These are phyloP conservation scores for Latrodectus elegans DNA, from an alignment of 2,888 invertebrate species.

Conservation along the genomic window DNA sequence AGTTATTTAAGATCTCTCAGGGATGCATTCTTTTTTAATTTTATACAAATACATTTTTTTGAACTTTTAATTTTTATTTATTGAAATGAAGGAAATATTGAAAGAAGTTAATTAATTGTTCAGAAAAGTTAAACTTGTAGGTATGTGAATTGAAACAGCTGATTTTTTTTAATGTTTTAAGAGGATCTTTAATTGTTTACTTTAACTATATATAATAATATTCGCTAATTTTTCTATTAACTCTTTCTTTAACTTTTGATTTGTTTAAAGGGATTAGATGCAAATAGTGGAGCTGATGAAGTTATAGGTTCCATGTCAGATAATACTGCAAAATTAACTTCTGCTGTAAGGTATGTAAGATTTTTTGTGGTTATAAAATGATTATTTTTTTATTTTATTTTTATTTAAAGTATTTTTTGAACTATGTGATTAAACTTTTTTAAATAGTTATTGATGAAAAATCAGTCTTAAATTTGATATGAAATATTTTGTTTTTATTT, in stretches of 20 bases:
- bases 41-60: too few relatives aligned
- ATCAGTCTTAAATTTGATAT: too few relatives aligned
- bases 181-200: not conserved
- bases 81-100: too few relatives aligned
- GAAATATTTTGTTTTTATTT: too few relatives aligned
- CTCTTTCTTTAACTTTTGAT: not conserved
- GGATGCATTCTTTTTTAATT: too few relatives aligned
- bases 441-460: not conserved
- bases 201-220: not conserved
- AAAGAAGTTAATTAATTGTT: too few relatives aligned
- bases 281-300: slow-evolving; percentile 72
- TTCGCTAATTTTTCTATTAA: slow-evolving; percentile 6
- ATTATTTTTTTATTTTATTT: not conserved
- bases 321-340: slow-evolving; percentile 93
- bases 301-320: slow-evolving; percentile 85
- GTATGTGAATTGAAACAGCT: not conserved
- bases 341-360: slow-evolving; percentile 81
- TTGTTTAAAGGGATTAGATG: slow-evolving; percentile 67
- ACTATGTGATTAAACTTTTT: not conserved
- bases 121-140: not conserved
- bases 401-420: not conserved
- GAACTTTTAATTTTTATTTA: too few relatives aligned
- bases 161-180: not conserved
- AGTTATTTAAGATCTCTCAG: not conserved
- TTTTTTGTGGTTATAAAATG: too few relatives aligned